These are phyloP conservation scores for Cristatella mucedo DNA, from an alignment of 2,888 invertebrate genomes.

Conservation along the genomic window DNA sequence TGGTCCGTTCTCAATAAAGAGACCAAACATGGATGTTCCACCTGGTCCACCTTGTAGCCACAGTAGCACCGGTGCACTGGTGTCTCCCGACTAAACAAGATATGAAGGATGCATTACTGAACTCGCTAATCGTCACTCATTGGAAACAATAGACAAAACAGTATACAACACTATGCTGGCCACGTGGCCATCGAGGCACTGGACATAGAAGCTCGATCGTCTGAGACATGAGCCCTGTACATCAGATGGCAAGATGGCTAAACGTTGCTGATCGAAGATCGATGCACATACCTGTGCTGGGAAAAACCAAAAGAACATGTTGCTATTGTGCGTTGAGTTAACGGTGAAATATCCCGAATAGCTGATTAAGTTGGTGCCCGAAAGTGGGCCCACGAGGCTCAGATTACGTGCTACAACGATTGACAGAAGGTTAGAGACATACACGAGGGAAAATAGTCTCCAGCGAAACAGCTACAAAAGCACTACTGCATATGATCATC, in stretches of 20 bases:
- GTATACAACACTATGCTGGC: background rate
- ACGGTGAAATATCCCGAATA: constrained; percentile 69
- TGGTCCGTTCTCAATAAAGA: constrained; percentile 62
- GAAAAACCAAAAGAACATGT: constrained; percentile 82
- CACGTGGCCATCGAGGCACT: background rate
- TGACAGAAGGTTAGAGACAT: background rate
- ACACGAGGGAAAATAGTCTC: background rate
- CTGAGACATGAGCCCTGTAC: too few relatives aligned
- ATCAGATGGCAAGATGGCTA: too few relatives aligned
- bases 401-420: constrained; percentile 41
- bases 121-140: too few relatives aligned
- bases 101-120: too few relatives aligned
- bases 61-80: constrained; percentile 32
- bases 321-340: constrained; percentile 56
- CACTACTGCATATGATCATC: background rate
- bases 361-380: constrained; percentile 45
- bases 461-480: too few relatives aligned
- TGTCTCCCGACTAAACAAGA: constrained; percentile 19
- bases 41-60: constrained; percentile 41
- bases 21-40: constrained; percentile 35
- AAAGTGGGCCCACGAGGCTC: constrained; percentile 24
- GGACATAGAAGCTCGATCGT: background rate
- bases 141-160: too few relatives aligned
- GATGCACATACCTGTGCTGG: constrained; percentile 54
- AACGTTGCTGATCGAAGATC: too few relatives aligned